A percentile compares a stretch with the other conserved stretches of the same genome.
Conservation (phyloP, 2,113 vertebrate genomes). For the Mixornis gularis region DNA sequence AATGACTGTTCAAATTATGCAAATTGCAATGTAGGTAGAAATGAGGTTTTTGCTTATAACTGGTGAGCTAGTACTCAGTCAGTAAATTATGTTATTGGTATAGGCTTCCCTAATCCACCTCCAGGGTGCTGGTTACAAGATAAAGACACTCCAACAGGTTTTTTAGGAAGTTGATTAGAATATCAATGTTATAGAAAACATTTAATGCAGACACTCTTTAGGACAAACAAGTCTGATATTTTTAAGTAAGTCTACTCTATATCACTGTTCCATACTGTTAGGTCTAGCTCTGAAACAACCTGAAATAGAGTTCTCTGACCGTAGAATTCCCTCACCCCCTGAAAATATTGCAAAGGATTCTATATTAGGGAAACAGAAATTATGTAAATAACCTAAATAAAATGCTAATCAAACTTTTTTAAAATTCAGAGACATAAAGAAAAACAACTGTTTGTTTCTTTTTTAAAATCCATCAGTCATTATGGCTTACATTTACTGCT, state of each 20-base stretch:
- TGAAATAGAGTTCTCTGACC: background rate
- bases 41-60: background rate
- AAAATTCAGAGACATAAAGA: background rate
- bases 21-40: background rate
- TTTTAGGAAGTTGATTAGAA: background rate
- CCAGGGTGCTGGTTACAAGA: background rate
- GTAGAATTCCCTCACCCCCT: background rate
- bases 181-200: background rate
- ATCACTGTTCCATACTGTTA: background rate
- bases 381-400: background rate
- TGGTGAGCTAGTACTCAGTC: background rate
- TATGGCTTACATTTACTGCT: background rate
- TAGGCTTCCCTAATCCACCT: background rate
- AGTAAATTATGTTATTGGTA: background rate
- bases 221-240: background rate
- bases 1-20: background rate
- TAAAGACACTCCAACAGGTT: background rate
- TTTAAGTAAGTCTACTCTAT: background rate
- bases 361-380: background rate
- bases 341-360: background rate
- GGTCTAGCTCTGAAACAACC: background rate
- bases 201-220: background rate
- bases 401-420: background rate
- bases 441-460: background rate
- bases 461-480: background rate